Percentiles rank a stretch among this genome's conserved stretches.
Conservation (phyloP, 53 echinoderm and acorn worm species). For the Zoroaster sp. region DNA sequence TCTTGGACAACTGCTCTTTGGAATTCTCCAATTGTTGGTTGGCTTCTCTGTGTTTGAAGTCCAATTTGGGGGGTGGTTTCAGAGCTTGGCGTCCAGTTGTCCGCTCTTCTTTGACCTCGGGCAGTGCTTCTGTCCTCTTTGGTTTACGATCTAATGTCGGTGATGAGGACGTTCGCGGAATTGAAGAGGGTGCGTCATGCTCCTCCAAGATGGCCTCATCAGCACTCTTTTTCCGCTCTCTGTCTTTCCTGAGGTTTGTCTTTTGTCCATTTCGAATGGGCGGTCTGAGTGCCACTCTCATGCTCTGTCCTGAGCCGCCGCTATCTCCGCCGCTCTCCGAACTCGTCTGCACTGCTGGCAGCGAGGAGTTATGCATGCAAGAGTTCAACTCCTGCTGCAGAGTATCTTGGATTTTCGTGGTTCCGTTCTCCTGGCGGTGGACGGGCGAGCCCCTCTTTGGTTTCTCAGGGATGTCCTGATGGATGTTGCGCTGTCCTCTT, state of each 20-base stretch:
- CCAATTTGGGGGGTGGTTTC: slow-evolving; percentile 74
- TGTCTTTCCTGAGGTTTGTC: slow-evolving; percentile 39
- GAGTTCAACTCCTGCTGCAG: slow-evolving; percentile 80
- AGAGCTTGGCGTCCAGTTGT: slow-evolving; percentile 39
- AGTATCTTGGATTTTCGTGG: slow-evolving; percentile 50
- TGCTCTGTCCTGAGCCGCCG: slow-evolving; percentile 34
- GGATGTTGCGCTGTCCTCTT: slow-evolving; percentile 2
- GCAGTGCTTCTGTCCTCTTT: slow-evolving; percentile 33
- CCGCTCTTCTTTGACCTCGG: slow-evolving; percentile 47
- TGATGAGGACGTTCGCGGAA: slow-evolving; percentile 59
- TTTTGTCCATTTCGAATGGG: slow-evolving; percentile 36
- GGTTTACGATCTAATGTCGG: slow-evolving; percentile 68
- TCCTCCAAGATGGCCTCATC: slow-evolving; percentile 32
- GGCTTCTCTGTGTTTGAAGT: slow-evolving; percentile 53
- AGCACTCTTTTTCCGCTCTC: slow-evolving; percentile 58
- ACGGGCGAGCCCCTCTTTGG: slow-evolving; percentile 58
- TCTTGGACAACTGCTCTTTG: slow-evolving; percentile 76
- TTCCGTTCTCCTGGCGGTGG: slow-evolving; percentile 84
- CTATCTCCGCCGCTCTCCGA: slow-evolving; percentile 48
- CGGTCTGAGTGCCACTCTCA: slow-evolving; percentile 53
- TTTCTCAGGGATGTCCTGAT: slow-evolving; percentile 54
- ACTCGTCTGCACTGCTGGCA: slow-evolving; percentile 39
- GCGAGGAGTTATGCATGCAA: slow-evolving; percentile 56
- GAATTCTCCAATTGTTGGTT: neutral
- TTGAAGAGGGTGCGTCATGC: slow-evolving; percentile 39